A percentile compares a stretch with the other conserved stretches of the same genome.
Conservation (phyloP, 2,797 vertebrate genomes). For the Argentina silus region DNA sequence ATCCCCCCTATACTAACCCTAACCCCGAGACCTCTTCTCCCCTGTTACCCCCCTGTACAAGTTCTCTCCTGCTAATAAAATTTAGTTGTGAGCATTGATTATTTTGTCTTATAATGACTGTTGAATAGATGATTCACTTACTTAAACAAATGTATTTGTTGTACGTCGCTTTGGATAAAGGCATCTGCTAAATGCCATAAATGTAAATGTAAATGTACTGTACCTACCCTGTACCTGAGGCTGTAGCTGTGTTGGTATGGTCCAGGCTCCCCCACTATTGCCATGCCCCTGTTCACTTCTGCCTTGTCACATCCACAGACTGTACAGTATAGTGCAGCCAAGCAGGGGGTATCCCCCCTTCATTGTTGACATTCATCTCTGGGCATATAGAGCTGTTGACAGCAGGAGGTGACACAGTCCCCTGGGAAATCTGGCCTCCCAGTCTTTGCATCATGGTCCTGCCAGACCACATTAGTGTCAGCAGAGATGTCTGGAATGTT, state of each 20-base stretch:
- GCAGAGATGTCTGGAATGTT: constrained; percentile 20
- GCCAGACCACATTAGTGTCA: constrained; percentile 52
- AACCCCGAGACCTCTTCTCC: too few relatives aligned
- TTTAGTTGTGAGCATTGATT: too few relatives aligned
- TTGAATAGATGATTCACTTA: too few relatives aligned
- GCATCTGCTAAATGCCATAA: too few relatives aligned
- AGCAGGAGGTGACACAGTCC: constrained; percentile 47
- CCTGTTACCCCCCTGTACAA: too few relatives aligned
- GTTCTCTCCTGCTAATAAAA: too few relatives aligned
- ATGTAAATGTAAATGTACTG: too few relatives aligned
- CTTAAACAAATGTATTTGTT: too few relatives aligned
- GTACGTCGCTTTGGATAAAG: too few relatives aligned
- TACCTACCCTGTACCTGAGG: background rate
- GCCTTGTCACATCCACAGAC: background rate
- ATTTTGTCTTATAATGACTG: too few relatives aligned
- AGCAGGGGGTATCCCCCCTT: constrained; percentile 26
- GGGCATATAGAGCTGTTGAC: constrained; percentile 36
- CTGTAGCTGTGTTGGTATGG: background rate
- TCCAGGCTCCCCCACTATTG: background rate
- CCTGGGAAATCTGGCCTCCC: constrained; percentile 42
- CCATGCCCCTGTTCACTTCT: background rate
- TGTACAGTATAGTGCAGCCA: background rate
- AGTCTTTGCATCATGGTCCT: constrained; percentile 42
- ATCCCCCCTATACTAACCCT: too few relatives aligned
- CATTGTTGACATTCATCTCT: constrained; percentile 47